phyloP scores from a whole-genome alignment of 2,113 vertebrate genomes.

The Potamarius usumacintae region DNA sequence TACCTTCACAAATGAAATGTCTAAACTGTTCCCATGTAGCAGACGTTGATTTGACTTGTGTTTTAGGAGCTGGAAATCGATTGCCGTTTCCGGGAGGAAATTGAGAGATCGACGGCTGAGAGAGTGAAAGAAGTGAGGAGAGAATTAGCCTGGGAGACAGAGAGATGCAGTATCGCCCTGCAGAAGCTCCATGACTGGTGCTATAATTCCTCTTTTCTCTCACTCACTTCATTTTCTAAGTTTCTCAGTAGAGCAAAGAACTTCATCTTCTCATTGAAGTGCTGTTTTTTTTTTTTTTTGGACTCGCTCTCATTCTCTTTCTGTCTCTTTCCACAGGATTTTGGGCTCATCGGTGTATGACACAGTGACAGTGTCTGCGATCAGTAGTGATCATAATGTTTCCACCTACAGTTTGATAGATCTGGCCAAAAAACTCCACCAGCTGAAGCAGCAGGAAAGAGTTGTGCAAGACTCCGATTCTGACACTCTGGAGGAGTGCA shows the following conservation, averaged over 20 bases:
- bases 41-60: conserved; percentile 19
- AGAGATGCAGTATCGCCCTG: conserved; percentile 75
- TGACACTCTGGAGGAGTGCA: conserved; percentile 43
- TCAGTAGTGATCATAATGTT: conserved; percentile 77
- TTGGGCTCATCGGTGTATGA: conserved; percentile 70
- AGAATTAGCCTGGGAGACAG: conserved; percentile 83
- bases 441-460: conserved; percentile 41
- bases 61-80: conserved; percentile 82
- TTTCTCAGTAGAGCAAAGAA: too few relatives aligned
- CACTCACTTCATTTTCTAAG: too few relatives aligned
- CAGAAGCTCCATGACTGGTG: conserved; percentile 81
- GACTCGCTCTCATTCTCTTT: background rate
- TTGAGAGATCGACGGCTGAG: conserved; percentile 68
- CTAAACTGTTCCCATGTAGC: background rate
- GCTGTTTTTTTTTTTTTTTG: background rate
- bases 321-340: conserved; percentile 71
- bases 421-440: conserved; percentile 57
- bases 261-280: too few relatives aligned
- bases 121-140: conserved; percentile 73
- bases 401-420: conserved; percentile 78
- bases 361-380: conserved; percentile 77
- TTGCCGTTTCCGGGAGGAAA: conserved; percentile 73
- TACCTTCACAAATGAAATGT: too few relatives aligned
- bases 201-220: background rate
- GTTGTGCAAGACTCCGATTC: conserved; percentile 53